A percentile compares a stretch with the other conserved stretches of the same genome.
Evolutionary conservation across 2,113 vertebrate species (phyloP).

Genomic region (Eupsittula cactorum): DNA sequence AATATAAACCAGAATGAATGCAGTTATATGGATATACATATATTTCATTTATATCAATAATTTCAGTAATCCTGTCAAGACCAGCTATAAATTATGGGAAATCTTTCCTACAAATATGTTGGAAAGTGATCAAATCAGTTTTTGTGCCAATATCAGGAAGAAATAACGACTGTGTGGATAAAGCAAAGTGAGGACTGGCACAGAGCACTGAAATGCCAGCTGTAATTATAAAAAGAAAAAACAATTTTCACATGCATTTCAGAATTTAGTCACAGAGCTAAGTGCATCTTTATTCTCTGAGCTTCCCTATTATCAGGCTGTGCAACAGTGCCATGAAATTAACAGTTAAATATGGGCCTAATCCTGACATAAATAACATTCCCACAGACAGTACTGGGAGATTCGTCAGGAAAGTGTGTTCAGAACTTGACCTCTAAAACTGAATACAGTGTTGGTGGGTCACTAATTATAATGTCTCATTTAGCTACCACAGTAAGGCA

Average conservation of each 20-base stretch:
- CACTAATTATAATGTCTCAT: conserved; percentile 20
- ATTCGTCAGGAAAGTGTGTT: not conserved
- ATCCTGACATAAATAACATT: conserved; percentile 48
- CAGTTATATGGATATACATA: not conserved
- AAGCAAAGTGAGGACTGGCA: not conserved
- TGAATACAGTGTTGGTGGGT: not conserved
- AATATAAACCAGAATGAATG: not conserved
- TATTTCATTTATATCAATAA: not conserved
- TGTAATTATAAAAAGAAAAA: conserved; percentile 40
- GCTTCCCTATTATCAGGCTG: conserved; percentile 1
- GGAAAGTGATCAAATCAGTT: not conserved
- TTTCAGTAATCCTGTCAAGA: not conserved
- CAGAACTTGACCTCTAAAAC: conserved; percentile 3
- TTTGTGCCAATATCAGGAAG: not conserved
- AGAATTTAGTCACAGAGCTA: conserved; percentile 56
- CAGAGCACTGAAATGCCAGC: not conserved
- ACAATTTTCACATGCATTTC: conserved; percentile 53
- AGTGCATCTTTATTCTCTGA: conserved; percentile 34
- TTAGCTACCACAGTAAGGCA: not conserved
- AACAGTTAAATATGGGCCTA: conserved; percentile 2
- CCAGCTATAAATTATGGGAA: not conserved
- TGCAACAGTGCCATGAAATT: conserved; percentile 25
- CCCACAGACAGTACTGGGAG: not conserved
- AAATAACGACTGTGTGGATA: not conserved
- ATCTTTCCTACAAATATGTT: not conserved